phyloP scores from a whole-genome alignment of 2,888 invertebrate species.

The Hirtodrosophila histrioides region DNA sequence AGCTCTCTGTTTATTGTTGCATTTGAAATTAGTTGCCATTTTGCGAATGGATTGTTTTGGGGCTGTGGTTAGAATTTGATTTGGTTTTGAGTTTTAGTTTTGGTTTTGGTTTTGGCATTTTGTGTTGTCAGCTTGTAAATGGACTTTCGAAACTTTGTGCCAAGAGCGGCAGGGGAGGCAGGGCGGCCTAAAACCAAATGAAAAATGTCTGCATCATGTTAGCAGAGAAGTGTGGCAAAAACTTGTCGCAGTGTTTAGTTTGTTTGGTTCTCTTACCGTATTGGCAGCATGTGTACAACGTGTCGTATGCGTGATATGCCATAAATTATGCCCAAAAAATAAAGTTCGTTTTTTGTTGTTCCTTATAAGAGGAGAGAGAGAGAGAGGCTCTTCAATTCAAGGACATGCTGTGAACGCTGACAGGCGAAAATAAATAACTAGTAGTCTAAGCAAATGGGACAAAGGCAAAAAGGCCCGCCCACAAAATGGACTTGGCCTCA shows the following conservation, averaged over 20 bases:
- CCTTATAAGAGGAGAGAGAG: background rate
- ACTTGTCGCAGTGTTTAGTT: conserved; percentile 15
- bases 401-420: conserved; percentile 32
- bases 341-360: conserved; percentile 12
- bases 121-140: conserved; percentile 30
- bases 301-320: conserved; percentile 62
- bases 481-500: conserved; percentile 25
- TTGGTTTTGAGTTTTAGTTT: conserved; percentile 2
- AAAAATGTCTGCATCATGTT: conserved; percentile 28
- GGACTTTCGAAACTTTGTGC: conserved; percentile 38
- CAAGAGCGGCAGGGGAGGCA: background rate
- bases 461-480: conserved; percentile 27
- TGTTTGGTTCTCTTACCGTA: background rate
- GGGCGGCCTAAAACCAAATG: conserved; percentile 7
- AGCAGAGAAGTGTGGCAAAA: conserved; percentile 23
- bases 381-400: conserved; percentile 14
- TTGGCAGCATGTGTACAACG: conserved; percentile 44
- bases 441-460: conserved; percentile 33
- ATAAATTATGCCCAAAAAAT: conserved; percentile 60
- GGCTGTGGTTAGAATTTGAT: conserved; percentile 1
- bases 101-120: background rate
- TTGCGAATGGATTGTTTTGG: conserved; percentile 31
- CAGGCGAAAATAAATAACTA: conserved; percentile 51
- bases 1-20: conserved; percentile 40
- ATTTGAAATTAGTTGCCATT: conserved; percentile 34